These are phyloP conservation scores for Amniataba percoides DNA, from an alignment of 2,797 vertebrate species.

Conservation along the genomic window DNA sequence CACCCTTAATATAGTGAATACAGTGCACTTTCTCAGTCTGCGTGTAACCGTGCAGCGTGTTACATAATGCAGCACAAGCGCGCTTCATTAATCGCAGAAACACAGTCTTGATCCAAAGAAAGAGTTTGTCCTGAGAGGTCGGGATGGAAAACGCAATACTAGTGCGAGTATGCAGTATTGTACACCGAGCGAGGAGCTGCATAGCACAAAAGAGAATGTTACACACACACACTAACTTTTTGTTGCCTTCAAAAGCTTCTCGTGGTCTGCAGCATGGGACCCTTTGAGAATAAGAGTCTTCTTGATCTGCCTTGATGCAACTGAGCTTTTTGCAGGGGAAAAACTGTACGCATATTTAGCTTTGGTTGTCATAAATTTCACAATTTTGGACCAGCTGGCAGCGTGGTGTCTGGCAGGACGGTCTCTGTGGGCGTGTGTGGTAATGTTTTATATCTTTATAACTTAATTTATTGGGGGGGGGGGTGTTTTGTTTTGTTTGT, in stretches of 20 bases:
- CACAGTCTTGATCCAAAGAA: slow-evolving; percentile 25
- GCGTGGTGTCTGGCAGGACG: slow-evolving; percentile 45
- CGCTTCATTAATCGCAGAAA: slow-evolving; percentile 45
- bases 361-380: slow-evolving; percentile 57
- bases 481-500: not conserved
- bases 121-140: slow-evolving; percentile 23
- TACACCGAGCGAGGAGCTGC: slow-evolving; percentile 33
- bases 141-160: slow-evolving; percentile 33
- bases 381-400: slow-evolving; percentile 48
- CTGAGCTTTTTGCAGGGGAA: slow-evolving; percentile 55
- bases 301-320: slow-evolving; percentile 65
- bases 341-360: slow-evolving; percentile 49
- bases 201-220: slow-evolving; percentile 28
- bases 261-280: slow-evolving; percentile 48
- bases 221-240: slow-evolving; percentile 28
- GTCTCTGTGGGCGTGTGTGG: slow-evolving; percentile 34
- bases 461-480: slow-evolving; percentile 24
- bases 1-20: slow-evolving; percentile 31
- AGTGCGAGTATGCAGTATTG: slow-evolving; percentile 1
- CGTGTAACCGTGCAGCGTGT: slow-evolving; percentile 39
- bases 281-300: slow-evolving; percentile 57
- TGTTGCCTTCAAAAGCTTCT: slow-evolving; percentile 53
- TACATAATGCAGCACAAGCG: slow-evolving; percentile 27
- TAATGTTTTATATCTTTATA: slow-evolving; percentile 3
- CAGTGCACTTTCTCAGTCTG: slow-evolving; percentile 18